Base-by-base conservation (phyloP, 2,888 invertebrate genomes). In the Pollenia angustigena region DNA sequence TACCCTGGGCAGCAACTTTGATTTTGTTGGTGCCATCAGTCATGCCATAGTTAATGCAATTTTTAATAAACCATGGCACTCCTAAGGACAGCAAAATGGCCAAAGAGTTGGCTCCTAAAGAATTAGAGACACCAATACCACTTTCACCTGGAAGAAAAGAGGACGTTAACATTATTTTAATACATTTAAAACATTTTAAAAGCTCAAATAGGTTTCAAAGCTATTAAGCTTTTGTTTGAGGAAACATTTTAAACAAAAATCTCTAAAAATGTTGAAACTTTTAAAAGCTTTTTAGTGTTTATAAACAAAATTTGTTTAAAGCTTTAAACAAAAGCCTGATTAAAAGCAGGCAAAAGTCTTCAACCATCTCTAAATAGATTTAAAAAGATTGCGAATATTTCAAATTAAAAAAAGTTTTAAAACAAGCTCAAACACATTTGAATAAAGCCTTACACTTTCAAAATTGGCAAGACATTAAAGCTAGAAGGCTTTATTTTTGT, bases 41-140 rank as follows among this genome's bases (percentile, higher is more conserved):
- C 54, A 90, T 91, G 42, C 94, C 94, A 0, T 93, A 94, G 6
- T 94, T 94, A 66, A 95, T 93, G 88, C 96, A 92, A 4, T 96
- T 96, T 91, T 95, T 96, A 89, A 97, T 96, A 79, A 97, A 95
- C 98, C 98, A 98, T 0, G 98, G 98, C 40, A 97, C 92, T 1
- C 97, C 97, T 60, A 98, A 93, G 2, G 97, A 97, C 72, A 97
- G 94, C 2, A 98, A 93, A 80, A 98, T 97, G 83, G 97, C 97
- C 91, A 98, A 94, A 0, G 97, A 97, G 91, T 98, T 98, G 0
- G 97, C 97, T 1, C 98, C 98, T 11, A 98, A 93, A 0, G 97
- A 96, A 90, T 98, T 98, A 9, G 97, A 97, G 32, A 98, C 96
- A 0, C 97, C 97, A 94, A 98, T 97, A 42, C 96, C 96, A 14